Percentiles rank a stretch among this genome's conserved stretches.
Evolutionary conservation across 2,113 vertebrate genomes (phyloP).

Genomic region (Gallinago paraguaiae): DNA sequence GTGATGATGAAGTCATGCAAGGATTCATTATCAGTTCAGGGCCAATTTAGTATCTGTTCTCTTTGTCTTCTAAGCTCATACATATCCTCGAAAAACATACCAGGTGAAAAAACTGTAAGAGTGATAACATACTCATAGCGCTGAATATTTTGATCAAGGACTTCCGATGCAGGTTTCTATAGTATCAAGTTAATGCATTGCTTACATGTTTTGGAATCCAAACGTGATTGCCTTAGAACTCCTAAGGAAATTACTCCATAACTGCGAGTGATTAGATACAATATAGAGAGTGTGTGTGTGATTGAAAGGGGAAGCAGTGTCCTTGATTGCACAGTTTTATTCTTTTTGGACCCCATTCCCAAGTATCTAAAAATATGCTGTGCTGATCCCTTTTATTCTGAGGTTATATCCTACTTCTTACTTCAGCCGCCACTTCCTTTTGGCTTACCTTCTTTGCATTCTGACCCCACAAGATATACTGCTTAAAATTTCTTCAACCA

Average conservation of each 20-base stretch:
- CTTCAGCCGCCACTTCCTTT: slow-evolving; percentile 47
- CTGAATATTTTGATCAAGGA: slow-evolving; percentile 6
- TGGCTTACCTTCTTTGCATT: slow-evolving; percentile 25
- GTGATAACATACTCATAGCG: background rate
- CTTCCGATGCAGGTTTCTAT: background rate
- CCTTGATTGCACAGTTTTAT: slow-evolving; percentile 56
- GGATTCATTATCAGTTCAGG: background rate
- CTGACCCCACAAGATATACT: background rate
- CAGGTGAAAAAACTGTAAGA: background rate
- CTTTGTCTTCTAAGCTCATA: background rate
- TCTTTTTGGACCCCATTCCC: slow-evolving; percentile 48
- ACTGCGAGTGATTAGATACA: slow-evolving; percentile 51
- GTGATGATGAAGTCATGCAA: background rate
- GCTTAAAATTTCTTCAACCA: background rate
- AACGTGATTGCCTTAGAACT: slow-evolving; percentile 33
- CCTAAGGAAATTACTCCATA: slow-evolving; percentile 61
- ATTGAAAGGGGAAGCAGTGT: slow-evolving; percentile 59
- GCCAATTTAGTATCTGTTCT: background rate
- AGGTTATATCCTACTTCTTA: slow-evolving; percentile 61
- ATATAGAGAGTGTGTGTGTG: slow-evolving; percentile 43
- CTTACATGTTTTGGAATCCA: slow-evolving; percentile 44
- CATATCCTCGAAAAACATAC: background rate
- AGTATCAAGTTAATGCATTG: background rate
- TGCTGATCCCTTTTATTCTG: slow-evolving; percentile 42
- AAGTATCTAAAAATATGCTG: slow-evolving; percentile 65